These are phyloP conservation scores for Lithophane ornitopus DNA, from an alignment of 2,888 invertebrate species.

Conservation along the genomic window DNA sequence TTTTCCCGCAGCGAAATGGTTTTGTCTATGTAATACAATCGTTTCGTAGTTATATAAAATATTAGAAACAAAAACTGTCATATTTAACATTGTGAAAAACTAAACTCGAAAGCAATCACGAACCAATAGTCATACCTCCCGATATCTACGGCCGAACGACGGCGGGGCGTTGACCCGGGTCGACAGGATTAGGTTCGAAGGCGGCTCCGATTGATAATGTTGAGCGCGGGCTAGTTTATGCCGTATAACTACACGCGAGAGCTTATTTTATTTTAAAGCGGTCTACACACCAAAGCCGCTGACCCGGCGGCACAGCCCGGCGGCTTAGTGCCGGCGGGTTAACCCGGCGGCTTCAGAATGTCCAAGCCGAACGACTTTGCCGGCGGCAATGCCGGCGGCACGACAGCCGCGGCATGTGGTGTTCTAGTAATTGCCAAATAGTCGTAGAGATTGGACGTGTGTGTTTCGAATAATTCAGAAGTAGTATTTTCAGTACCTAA, in stretches of 20 bases:
- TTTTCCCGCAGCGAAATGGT: conserved; percentile 1
- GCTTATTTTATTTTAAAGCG: not conserved
- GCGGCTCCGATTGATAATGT: not conserved
- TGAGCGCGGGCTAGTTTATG: not conserved
- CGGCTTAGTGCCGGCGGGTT: too few relatives aligned
- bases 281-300: too few relatives aligned
- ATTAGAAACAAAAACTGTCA: conserved; percentile 2
- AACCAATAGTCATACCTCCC: not conserved
- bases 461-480: too few relatives aligned
- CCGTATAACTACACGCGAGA: not conserved
- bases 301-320: too few relatives aligned
- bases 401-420: too few relatives aligned
- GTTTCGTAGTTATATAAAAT: not conserved
- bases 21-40: not conserved
- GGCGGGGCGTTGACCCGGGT: not conserved
- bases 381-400: too few relatives aligned
- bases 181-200: not conserved
- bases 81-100: not conserved
- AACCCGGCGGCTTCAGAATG: too few relatives aligned
- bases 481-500: too few relatives aligned
- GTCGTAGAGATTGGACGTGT: too few relatives aligned
- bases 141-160: conserved; percentile 1
- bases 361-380: too few relatives aligned
- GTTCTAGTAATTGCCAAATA: too few relatives aligned
- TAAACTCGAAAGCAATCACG: not conserved